A percentile compares a stretch with the other conserved stretches of the same genome.
phyloP scores from a whole-genome alignment of 2,888 invertebrate species.

The Panopea generosa region DNA sequence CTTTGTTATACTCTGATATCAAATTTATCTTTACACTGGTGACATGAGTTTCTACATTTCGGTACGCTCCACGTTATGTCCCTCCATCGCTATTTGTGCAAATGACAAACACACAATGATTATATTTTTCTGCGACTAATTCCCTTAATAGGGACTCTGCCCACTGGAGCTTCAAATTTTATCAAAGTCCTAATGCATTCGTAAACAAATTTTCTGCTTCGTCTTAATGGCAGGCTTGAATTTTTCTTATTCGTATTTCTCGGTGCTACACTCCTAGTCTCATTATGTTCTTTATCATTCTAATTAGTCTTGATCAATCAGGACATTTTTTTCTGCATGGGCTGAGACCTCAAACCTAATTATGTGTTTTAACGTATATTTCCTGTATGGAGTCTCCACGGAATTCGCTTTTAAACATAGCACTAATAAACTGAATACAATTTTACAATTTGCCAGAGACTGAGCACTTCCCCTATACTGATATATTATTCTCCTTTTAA shows the following conservation, averaged over 20 bases:
- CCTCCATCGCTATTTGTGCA: no score
- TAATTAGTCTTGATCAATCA: conserved; percentile 63
- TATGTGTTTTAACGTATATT: conserved; percentile 66
- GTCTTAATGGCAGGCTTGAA: not conserved
- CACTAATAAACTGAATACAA: conserved; percentile 56
- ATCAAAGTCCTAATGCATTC: conserved; percentile 56
- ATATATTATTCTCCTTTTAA: conserved; percentile 44
- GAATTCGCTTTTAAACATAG: conserved; percentile 51
- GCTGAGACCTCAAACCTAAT: conserved; percentile 59
- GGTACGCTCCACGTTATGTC: no score
- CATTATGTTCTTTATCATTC: conserved; percentile 64
- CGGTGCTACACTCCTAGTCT: conserved; percentile 7
- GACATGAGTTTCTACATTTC: no score
- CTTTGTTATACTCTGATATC: no score
- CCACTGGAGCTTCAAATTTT: conserved; percentile 49
- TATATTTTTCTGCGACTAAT: conserved; percentile 12
- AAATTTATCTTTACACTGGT: no score
- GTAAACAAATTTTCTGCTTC: conserved; percentile 56
- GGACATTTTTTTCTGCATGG: conserved; percentile 59
- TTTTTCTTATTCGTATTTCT: conserved; percentile 33
- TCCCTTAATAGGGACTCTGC: conserved; percentile 40
- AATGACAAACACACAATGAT: no score
- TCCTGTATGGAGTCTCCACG: conserved; percentile 51
- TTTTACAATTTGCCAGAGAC: conserved; percentile 33
- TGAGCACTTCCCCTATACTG: conserved; percentile 25